These are phyloP conservation scores for Dusona sp. DNA, from an alignment of 2,888 invertebrate genomes.

Conservation along the genomic window DNA sequence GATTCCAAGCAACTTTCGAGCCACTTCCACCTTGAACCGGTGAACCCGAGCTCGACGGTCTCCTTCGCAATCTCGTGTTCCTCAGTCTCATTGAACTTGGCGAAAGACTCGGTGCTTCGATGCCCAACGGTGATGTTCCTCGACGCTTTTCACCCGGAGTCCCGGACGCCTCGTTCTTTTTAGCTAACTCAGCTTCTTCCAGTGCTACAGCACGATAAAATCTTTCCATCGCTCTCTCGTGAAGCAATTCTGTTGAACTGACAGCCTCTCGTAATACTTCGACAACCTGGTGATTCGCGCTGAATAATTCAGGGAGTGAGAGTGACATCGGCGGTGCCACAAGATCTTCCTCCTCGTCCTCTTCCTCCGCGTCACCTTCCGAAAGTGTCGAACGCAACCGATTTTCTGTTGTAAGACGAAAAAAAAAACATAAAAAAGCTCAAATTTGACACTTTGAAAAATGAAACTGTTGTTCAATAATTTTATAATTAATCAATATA, in stretches of 20 bases:
- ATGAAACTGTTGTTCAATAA: neutral
- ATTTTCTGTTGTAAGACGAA: slow-evolving; percentile 40
- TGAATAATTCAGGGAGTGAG: slow-evolving; percentile 91
- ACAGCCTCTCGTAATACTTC: slow-evolving; percentile 89
- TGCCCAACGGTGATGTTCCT: slow-evolving; percentile 65
- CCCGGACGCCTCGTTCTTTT: slow-evolving; percentile 65
- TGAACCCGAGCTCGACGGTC: slow-evolving; percentile 85
- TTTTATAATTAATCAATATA: neutral
- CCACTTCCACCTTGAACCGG: slow-evolving; percentile 79
- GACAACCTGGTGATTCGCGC: slow-evolving; percentile 86
- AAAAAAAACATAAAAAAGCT: neutral
- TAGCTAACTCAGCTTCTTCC: slow-evolving; percentile 87
- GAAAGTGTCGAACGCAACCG: slow-evolving; percentile 58
- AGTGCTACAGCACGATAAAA: slow-evolving; percentile 92
- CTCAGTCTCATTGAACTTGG: slow-evolving; percentile 77
- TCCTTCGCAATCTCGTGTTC: slow-evolving; percentile 81
- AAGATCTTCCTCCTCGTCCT: slow-evolving; percentile 86
- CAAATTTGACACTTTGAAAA: neutral
- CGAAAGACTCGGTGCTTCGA: slow-evolving; percentile 63
- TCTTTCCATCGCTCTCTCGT: slow-evolving; percentile 93
- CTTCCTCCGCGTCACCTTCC: slow-evolving; percentile 68
- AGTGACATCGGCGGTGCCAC: slow-evolving; percentile 93
- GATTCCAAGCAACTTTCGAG: slow-evolving; percentile 74
- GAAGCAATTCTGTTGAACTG: slow-evolving; percentile 93
- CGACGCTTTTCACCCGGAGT: slow-evolving; percentile 54